Percentiles rank a stretch among this genome's conserved stretches.
These are phyloP conservation scores for Operophtera brumata DNA, from an alignment of 2,888 invertebrate genomes.

Conservation along the genomic window DNA sequence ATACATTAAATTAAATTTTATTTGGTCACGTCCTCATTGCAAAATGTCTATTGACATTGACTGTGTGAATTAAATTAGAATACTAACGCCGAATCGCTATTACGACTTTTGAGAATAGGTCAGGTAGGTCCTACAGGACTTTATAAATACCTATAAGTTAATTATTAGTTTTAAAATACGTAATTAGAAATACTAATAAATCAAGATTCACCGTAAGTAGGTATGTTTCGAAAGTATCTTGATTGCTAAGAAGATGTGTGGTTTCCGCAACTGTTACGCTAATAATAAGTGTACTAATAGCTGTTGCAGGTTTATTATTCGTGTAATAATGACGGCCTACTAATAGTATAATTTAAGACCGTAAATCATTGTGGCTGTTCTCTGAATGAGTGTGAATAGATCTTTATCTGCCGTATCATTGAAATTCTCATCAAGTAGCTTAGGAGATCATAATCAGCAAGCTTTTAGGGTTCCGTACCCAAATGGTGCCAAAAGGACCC, in stretches of 20 bases:
- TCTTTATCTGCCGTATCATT: slow-evolving; percentile 20
- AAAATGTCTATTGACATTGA: slow-evolving; percentile 55
- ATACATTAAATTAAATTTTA: slow-evolving; percentile 42
- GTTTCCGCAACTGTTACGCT: slow-evolving; percentile 31
- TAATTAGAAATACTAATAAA: neutral
- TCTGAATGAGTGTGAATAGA: slow-evolving; percentile 24
- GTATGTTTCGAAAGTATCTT: slow-evolving; percentile 21
- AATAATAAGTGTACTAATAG: slow-evolving; percentile 29
- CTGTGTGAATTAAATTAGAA: slow-evolving; percentile 44
- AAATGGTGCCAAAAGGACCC: too few relatives aligned
- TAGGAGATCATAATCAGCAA: too few relatives aligned
- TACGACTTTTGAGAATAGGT: slow-evolving; percentile 28
- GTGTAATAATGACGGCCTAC: slow-evolving; percentile 24
- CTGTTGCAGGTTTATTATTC: slow-evolving; percentile 26
- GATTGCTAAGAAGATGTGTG: slow-evolving; percentile 21
- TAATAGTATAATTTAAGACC: slow-evolving; percentile 20
- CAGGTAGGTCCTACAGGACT: slow-evolving; percentile 20
- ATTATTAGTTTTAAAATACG: too few relatives aligned
- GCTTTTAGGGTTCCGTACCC: too few relatives aligned
- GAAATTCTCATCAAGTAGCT: slow-evolving; percentile 10
- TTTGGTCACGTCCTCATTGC: slow-evolving; percentile 47
- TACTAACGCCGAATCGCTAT: slow-evolving; percentile 38
- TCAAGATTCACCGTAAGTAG: slow-evolving; percentile 4
- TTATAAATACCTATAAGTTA: too few relatives aligned
- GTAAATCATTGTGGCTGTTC: slow-evolving; percentile 22